Percentiles rank a stretch among this genome's conserved stretches.
phyloP scores from a whole-genome alignment of 2,888 invertebrate genomes.

The Nineta flava region DNA sequence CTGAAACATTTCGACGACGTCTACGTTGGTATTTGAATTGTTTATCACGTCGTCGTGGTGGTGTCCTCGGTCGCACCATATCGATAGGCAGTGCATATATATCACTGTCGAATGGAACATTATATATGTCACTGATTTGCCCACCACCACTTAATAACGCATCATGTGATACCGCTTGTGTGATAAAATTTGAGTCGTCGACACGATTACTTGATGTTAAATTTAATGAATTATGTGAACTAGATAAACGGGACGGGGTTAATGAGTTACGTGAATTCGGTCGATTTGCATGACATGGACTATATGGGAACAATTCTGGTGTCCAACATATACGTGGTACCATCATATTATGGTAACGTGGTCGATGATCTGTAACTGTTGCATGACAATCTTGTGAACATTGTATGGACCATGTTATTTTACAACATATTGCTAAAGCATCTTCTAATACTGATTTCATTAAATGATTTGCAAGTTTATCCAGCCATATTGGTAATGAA shows the following conservation, averaged over 20 bases:
- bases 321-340: constrained; percentile 30
- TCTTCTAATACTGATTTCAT: constrained; percentile 31
- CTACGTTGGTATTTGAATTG: constrained; percentile 28
- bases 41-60: constrained; percentile 30
- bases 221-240: constrained; percentile 70
- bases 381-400: constrained; percentile 16
- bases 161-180: constrained; percentile 78
- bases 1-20: constrained; percentile 30
- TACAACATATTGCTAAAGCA: constrained; percentile 30
- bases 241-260: constrained; percentile 62
- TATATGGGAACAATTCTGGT: constrained; percentile 41
- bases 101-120: constrained; percentile 77
- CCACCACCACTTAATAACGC: constrained; percentile 48
- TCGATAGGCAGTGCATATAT: constrained; percentile 77
- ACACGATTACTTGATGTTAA: constrained; percentile 52
- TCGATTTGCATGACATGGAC: constrained; percentile 40
- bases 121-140: constrained; percentile 71
- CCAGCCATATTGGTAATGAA: constrained; percentile 17
- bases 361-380: background rate
- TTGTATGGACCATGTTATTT: constrained; percentile 17
- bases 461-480: constrained; percentile 30
- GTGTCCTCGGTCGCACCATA: constrained; percentile 46
- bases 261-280: constrained; percentile 64
- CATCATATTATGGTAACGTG: background rate
- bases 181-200: constrained; percentile 75